Base-by-base conservation (phyloP, 2,888 invertebrate species). In the Brachylomia viminalis region DNA sequence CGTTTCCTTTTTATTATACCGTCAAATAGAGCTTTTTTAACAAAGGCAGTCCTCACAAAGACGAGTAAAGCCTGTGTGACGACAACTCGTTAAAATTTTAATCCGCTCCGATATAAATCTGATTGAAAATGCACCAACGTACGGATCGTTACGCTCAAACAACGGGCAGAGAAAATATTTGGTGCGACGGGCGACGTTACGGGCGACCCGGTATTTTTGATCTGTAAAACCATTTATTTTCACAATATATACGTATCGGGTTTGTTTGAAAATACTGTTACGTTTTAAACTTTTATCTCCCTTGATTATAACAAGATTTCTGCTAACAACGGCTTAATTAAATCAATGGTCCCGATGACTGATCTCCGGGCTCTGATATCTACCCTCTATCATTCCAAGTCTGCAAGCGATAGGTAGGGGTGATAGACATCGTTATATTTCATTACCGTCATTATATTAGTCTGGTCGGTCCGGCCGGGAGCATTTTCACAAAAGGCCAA, bases 61-160 rank as follows among this genome's bases (percentile, higher is more conserved):
- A 91, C 87, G 88, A 82, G 88, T 86, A 89, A 91, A 92, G 90
- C 91, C 87, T 79, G 83, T 90, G 90, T 89, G 91, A 90, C 89
- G 92, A 91, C 90, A 89, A 91, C 92, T 94, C 94, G 94, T 94
- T 95, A 94, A 94, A 94, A 92, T 92, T 93, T 93, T 93, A 94
- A 94, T 93, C 94, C 93, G 86, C 86, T 91, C 77, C 90, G 92
- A 93, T 92, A 93, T 93, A 94, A 94, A 94, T 93, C 93, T 93
- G 94, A 95, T 94, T 94, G 94, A 91, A 93, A 94, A 93, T 92
- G 92, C 92, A 92, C 88, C 85, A 89, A 88, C 86, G 84, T 89
- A 91, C 89, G 91, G 89, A 90, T 93, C 92, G 92, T 92, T 93
- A 92, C 89, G 88, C 82, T 80, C 87, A 86, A 89, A 92, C 91